These are phyloP conservation scores for Pachypanchax playfairii DNA, from an alignment of 2,113 vertebrate genomes.

Conservation along the genomic window DNA sequence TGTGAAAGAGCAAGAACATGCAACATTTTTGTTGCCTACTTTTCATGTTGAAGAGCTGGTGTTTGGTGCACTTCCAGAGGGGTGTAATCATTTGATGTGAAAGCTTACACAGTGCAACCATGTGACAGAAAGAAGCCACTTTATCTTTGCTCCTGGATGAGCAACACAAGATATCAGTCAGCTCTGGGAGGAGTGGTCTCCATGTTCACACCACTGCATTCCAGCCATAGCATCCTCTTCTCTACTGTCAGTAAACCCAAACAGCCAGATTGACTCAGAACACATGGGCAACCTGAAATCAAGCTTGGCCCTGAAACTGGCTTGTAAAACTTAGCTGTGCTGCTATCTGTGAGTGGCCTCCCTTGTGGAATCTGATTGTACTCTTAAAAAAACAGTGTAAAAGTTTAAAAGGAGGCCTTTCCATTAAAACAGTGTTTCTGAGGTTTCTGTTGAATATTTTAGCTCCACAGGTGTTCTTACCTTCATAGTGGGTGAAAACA, in stretches of 20 bases:
- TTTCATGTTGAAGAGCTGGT: slow-evolving; percentile 42
- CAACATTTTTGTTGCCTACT: slow-evolving; percentile 33
- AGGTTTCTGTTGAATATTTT: too few species aligned
- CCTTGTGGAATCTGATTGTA: slow-evolving; percentile 54
- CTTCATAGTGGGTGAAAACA: too few species aligned
- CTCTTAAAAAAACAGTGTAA: background rate
- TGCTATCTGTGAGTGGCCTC: slow-evolving; percentile 63
- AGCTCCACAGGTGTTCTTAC: too few species aligned
- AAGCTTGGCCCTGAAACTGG: slow-evolving; percentile 49
- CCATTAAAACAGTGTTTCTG: too few species aligned
- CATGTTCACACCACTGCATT: slow-evolving; percentile 73
- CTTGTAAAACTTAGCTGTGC: slow-evolving; percentile 61
- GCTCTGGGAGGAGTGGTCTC: slow-evolving; percentile 64
- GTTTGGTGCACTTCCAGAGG: slow-evolving; percentile 32
- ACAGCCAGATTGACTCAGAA: slow-evolving; percentile 62
- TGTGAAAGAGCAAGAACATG: slow-evolving; percentile 38
- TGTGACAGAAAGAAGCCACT: slow-evolving; percentile 63
- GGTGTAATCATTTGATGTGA: slow-evolving; percentile 52
- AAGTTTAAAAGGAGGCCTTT: too few species aligned
- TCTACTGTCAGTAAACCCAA: slow-evolving; percentile 71
- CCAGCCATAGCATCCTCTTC: slow-evolving; percentile 74
- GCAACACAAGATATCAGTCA: slow-evolving; percentile 57
- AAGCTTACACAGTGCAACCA: slow-evolving; percentile 46
- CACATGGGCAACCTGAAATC: slow-evolving; percentile 72
- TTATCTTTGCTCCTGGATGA: slow-evolving; percentile 49